Base-by-base conservation (phyloP, 2,888 invertebrate genomes). In the Perithous albicinctus region DNA sequence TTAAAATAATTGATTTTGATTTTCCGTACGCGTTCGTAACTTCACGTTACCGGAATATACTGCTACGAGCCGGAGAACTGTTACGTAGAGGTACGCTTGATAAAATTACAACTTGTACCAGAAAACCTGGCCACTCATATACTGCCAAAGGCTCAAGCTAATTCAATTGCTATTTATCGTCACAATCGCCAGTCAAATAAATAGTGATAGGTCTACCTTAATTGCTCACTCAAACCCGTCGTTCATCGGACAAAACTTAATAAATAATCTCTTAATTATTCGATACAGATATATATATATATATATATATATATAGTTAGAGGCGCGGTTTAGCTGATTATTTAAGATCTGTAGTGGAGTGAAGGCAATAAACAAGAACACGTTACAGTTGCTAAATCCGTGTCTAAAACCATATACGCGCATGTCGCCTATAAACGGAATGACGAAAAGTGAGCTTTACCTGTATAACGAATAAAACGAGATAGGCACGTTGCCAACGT, bases 381-480 rank as follows among this genome's bases (percentile, higher is more conserved):
- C n/a, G 29, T n/a, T 29, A 18, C 18, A 32, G 29, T 81, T 69
- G 61, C 73, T 56, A 63, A 74, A 81, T 63, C 41, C 20, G 54
- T 43, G 48, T 48, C 23, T 8, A 8, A 10, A 43, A 6, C 7
- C 12, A 35, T 12, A 63, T 35, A 8, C n/a, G 15, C 6, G 8
- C 43, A 32, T 38, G 48, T 59, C 59, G 15, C n/a, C n/a, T 59
- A 18, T 67, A 43, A 51, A 51, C 15, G 41, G 6, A 69, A 70
- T 54, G 43, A 69, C 46, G n/a, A 56, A 75, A 41, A 63, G 41
- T 51, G 23, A 66, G 41, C 38, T 72, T 46, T 41, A n/a, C 35
- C 35, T 54, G 43, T 35, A n/a, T 7, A 70, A 61, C 66, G 46
- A 67, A 10, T 20, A 23, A 20, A 8, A n/a, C n/a, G 48, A n/a